phyloP scores from a whole-genome alignment of 1,140 invertebrate species.

The Aethina tumida region DNA sequence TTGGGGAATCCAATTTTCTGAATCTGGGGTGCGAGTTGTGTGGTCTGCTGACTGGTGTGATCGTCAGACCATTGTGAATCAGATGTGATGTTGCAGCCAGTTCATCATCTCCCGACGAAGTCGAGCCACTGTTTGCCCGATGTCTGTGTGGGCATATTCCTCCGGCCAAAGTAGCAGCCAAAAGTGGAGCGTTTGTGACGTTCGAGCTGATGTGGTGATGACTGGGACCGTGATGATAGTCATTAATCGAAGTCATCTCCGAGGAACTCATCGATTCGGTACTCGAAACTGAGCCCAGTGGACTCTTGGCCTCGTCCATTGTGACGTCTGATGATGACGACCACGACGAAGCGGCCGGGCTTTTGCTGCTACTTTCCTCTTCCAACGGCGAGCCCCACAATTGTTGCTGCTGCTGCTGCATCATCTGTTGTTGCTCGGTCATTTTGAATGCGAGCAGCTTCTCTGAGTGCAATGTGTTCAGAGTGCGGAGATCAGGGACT shows the following conservation, averaged over 20 bases:
- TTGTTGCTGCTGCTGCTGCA: slow-evolving; percentile 51
- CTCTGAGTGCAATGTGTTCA: slow-evolving; percentile 93
- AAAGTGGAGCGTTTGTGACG: slow-evolving; percentile 53
- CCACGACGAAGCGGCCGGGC: slow-evolving; percentile 51
- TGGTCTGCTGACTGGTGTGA: slow-evolving; percentile 49
- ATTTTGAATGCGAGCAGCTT: slow-evolving; percentile 88
- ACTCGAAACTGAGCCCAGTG: slow-evolving; percentile 74
- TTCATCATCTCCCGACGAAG: slow-evolving; percentile 67
- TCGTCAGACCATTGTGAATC: slow-evolving; percentile 54
- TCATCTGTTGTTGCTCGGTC: slow-evolving; percentile 75
- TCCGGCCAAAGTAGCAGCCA: slow-evolving; percentile 68
- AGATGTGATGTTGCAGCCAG: slow-evolving; percentile 53
- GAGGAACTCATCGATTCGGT: slow-evolving; percentile 64
- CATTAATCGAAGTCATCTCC: slow-evolving; percentile 52
- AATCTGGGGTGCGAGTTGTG: slow-evolving; percentile 44
- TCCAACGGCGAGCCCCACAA: slow-evolving; percentile 48
- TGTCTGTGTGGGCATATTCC: slow-evolving; percentile 54
- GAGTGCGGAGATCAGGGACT: slow-evolving; percentile 85
- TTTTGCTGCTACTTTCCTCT: slow-evolving; percentile 49
- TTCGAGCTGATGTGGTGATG: slow-evolving; percentile 36
- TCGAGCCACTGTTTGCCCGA: slow-evolving; percentile 64
- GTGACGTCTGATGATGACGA: slow-evolving; percentile 56
- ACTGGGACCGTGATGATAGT: slow-evolving; percentile 41
- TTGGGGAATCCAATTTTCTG: slow-evolving; percentile 78
- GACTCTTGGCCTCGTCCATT: slow-evolving; percentile 71